phyloP scores from a whole-genome alignment of 1,140 invertebrate species.

The Adoxophyes honmai region DNA sequence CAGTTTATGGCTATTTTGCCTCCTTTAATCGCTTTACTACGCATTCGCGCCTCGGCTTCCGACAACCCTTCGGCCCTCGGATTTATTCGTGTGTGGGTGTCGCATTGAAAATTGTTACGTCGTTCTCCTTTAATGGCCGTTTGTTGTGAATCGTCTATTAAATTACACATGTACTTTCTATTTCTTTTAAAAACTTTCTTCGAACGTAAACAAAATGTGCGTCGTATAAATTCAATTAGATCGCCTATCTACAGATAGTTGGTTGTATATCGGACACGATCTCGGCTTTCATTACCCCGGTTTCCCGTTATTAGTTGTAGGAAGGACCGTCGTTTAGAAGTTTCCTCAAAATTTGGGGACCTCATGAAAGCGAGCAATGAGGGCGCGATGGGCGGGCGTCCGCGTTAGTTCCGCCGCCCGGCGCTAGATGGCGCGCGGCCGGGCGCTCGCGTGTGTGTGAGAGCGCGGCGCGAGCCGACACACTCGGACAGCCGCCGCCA shows the following conservation, averaged over 20 bases:
- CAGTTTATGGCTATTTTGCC: slow-evolving; percentile 75
- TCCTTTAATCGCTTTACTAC: slow-evolving; percentile 76
- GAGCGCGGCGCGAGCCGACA: slow-evolving; percentile 23
- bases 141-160: background rate
- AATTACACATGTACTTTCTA: too few species aligned
- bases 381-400: slow-evolving; percentile 23
- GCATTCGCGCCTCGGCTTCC: slow-evolving; percentile 52
- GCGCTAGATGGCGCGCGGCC: slow-evolving; percentile 49
- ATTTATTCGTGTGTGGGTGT: slow-evolving; percentile 15
- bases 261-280: background rate
- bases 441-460: slow-evolving; percentile 57
- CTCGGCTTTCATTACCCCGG: background rate
- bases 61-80: slow-evolving; percentile 44
- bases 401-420: slow-evolving; percentile 50
- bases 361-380: slow-evolving; percentile 7
- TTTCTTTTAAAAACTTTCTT: too few species aligned
- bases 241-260: background rate
- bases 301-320: slow-evolving; percentile 6
- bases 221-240: too few species aligned
- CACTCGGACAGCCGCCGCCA: slow-evolving; percentile 54
- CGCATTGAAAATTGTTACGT: background rate
- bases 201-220: too few species aligned
- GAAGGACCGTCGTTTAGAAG: slow-evolving; percentile 4
- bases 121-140: slow-evolving; percentile 4
- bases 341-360: slow-evolving; percentile 12